Conservation (phyloP, 2,797 vertebrate species). For the Graptemys geographica region DNA sequence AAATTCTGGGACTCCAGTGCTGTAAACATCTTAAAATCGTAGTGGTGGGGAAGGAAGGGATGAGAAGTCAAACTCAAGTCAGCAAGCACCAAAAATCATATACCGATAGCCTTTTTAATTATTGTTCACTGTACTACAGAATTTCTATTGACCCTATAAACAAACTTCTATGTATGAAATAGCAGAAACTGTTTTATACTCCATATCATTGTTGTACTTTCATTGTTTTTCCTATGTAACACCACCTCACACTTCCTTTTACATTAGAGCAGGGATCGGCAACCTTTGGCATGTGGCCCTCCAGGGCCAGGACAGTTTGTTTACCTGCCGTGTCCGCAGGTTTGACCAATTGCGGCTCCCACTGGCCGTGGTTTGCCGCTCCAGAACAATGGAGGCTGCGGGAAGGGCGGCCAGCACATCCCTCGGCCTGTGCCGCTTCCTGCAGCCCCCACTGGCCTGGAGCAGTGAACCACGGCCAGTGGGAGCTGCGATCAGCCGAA, state of each 20-base stretch:
- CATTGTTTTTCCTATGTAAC: background rate
- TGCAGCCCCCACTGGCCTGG: too few species aligned
- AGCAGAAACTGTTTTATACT: background rate
- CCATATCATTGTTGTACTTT: accelerated
- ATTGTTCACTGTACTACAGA: background rate
- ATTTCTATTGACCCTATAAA: background rate
- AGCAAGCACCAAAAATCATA: background rate
- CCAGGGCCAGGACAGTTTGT: too few species aligned
- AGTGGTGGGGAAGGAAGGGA: background rate
- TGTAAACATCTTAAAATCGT: background rate
- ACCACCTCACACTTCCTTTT: background rate
- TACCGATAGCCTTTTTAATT: background rate
- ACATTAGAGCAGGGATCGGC: background rate
- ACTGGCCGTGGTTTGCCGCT: too few species aligned
- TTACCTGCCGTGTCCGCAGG: too few species aligned
- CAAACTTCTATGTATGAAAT: background rate
- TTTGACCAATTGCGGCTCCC: too few species aligned
- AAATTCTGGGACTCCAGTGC: background rate
- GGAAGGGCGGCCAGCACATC: too few species aligned
- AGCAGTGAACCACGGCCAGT: too few species aligned
- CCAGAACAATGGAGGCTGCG: too few species aligned
- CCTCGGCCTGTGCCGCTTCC: too few species aligned
- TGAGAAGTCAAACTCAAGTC: background rate
- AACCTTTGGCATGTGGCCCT: too few species aligned
- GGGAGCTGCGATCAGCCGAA: too few species aligned